Base-by-base conservation (phyloP, 2,888 invertebrate genomes). In the Chromoteleia sp. region DNA sequence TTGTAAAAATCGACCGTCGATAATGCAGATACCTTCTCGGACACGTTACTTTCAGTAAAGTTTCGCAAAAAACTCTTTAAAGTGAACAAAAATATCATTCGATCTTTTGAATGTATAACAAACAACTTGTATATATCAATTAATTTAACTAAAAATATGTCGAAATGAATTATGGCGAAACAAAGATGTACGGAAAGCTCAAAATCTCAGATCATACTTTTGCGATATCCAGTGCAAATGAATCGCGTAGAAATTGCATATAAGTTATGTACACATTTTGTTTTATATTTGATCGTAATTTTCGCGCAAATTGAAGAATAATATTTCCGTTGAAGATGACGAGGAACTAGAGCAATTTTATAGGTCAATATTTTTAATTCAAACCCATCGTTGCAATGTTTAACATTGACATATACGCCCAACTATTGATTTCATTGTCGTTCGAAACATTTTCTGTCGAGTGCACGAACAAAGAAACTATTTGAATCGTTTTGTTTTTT, bases 281-380 rank as follows among this genome's bases (percentile, higher is more conserved):
- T n/a, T 39, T 12, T n/a, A 39, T 0, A 43, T 7, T 43, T 7
- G n/a, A 17, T n/a, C 2, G 41, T n/a, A 43, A 12, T 39, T 25
- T 39, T 39, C 39, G 12, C 8, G 25, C 25, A 6, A 6, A 25
- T 25, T 6, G 8, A 45, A 50, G 5, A 52, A 52, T 15, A 19
- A 45, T 36, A 36, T n/a, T 36, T n/a, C n/a, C n/a, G n/a, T n/a
- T n/a, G n/a, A n/a, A n/a, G n/a, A n/a, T n/a, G n/a, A n/a, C n/a
- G n/a, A n/a, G 7, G 10, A 36, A 36, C 39, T 25, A 25, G 58
- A 48, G 25, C 43, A 21, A 10, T 63, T 63, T 65, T 54, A 54
- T 43, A 67, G 67, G 30, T 12, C 54, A 67, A 67, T 54, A 54
- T 67, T 41, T 67, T 12, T 30, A 67, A 48, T 48, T 29, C 25